Evolutionary conservation across 92 coral and sea anemone species (phyloP), one percentile per base, ranked within the genome.

Genomic region (Micromussa lordhowensis): DNA sequence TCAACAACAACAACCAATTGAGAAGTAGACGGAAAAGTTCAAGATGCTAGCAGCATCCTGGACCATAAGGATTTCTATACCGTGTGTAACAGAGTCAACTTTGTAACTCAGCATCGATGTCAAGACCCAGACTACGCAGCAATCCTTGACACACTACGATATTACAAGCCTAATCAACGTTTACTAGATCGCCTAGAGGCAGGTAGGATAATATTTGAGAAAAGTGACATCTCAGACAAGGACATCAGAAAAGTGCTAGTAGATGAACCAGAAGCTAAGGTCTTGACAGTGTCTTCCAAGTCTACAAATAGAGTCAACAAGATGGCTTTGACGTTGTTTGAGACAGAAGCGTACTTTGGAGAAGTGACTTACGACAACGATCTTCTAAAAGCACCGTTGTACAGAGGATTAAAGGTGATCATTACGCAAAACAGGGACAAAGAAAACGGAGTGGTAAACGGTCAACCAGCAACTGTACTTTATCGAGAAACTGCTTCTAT

Each of bases 1-100:
- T 13, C 73, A 66, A 32, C 91, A 91, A 31, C 93, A 86, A 32
- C 93, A 81, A 54, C 91, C 93, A 10, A 61, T 91, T 0, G 84
- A 66, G 6, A 75, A 0, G 40, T 55, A 4, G 77, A 74, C 15
- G 84, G 86, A 14, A 66, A 30, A 14, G 1, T 75, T 0, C 19
- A 6, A 18, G 31, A 4, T 21, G 31, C 74, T 5, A 14, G 6
- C 21, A 55, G 81, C 7, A 48, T 79, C 7, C 34, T 90, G 1
- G 19, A 72, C 5, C 58, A 74, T 2, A 53, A 74, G 17, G 53
- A 21, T 1, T 64, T 86, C 24, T 59, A 44, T 21, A 29, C 53
- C 1, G 16, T 44, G 1, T 49, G 86, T 18, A 18, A 3, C 0
- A 48, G 44, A 12, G 70, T 70, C 68, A 70, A 48, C 5, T 76